Base-by-base conservation (phyloP, 2,888 invertebrate species). In the Stenurella melanura region DNA sequence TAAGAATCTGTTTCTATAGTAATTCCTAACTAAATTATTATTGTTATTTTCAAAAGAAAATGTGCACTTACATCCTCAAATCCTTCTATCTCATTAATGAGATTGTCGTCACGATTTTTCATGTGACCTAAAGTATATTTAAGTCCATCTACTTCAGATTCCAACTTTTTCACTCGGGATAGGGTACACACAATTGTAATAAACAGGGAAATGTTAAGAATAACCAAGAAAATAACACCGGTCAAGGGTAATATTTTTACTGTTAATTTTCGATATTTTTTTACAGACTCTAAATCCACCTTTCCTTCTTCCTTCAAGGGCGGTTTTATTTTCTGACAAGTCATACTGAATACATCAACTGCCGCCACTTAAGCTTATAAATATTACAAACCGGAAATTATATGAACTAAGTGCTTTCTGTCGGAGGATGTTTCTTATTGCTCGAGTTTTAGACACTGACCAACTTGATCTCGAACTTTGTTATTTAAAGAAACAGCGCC, bases 61-160 rank as follows among this genome's bases (percentile, higher is more conserved):
- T n/a, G 17, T 15, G 17, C 38, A 80, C 80, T 80, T 66, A 81
- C 80, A 70, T 78, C 73, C 26, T 74, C 75, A 54, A 67, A 58
- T 60, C 68, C 74, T 34, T 10, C 17, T 54, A 64, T 64, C 18
- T 18, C 15, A 12, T 38, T 64, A 38, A 78, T 75, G 9, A 75
- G 63, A 26, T 69, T 60, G 56, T 78, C 74, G 42, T 74, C 73
- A 4, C 73, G 68, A 54, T 68, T 63, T 58, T 74, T 73, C 64
- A 78, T 71, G n/a, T 58, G 63, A 19, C 50, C 60, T 42, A 77
- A 70, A n/a, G 73, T 60, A 19, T 67, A 50, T 68, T 77, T 77
- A 6, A 79, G 61, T 56, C 12, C n/a, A 56, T 76, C 70, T 15
- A 74, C 70, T 74, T 80, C 76, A 38, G 73, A 71, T 73, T 80